A percentile compares a stretch with the other conserved stretches of the same genome.
phyloP scores from a whole-genome alignment of 2,113 vertebrate species.

The Raja brachyura region DNA sequence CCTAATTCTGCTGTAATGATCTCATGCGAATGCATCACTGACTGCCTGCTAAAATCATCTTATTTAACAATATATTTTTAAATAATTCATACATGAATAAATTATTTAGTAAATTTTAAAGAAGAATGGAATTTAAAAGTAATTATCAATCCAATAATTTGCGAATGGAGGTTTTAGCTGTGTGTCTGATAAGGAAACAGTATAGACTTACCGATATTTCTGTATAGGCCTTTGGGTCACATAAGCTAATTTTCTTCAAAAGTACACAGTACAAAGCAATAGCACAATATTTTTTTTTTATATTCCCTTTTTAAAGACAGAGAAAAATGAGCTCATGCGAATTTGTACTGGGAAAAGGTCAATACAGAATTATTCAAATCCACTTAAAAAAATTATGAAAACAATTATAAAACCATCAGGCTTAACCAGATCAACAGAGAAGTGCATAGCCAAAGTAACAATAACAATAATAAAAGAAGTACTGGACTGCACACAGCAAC shows the following conservation, averaged over 20 bases:
- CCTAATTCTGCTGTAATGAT: no score
- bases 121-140: background rate
- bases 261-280: slow-evolving; percentile 24
- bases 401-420: background rate
- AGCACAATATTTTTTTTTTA: background rate
- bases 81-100: background rate
- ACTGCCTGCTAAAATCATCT: background rate
- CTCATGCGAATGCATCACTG: no score
- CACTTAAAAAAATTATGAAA: background rate
- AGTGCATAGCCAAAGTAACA: background rate
- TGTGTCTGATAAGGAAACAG: slow-evolving; percentile 35
- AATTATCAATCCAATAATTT: background rate
- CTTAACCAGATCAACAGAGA: slow-evolving; percentile 14
- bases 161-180: background rate
- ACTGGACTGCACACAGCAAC: slow-evolving; percentile 11
- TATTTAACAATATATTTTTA: background rate
- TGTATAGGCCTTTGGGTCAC: slow-evolving; percentile 36
- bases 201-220: slow-evolving; percentile 21
- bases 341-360: slow-evolving; percentile 20
- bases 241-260: slow-evolving; percentile 34
- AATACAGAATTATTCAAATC: slow-evolving; percentile 5
- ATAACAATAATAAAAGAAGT: background rate
- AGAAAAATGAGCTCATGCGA: slow-evolving; percentile 37
- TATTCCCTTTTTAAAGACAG: background rate
- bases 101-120: background rate